A percentile compares a stretch with the other conserved stretches of the same genome.
Conservation (phyloP, 2,797 vertebrate species). For the Odontamblyopus rebecca region DNA sequence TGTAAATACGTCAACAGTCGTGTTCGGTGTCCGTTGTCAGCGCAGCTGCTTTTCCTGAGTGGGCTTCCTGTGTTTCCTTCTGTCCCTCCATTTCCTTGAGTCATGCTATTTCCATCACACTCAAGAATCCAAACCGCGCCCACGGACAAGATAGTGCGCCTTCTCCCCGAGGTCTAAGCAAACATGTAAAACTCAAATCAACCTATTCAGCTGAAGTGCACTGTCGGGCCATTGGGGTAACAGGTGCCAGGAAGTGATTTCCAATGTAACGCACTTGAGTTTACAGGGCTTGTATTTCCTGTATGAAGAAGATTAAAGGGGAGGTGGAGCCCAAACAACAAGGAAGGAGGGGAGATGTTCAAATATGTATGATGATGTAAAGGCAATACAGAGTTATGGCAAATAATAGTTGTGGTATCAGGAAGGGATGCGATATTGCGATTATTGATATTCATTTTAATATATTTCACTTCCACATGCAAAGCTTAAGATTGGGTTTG, state of each 20-base stretch:
- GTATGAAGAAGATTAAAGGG: slow-evolving; percentile 23
- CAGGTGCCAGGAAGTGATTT: slow-evolving; percentile 47
- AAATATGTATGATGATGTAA: too few species aligned
- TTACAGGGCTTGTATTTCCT: slow-evolving; percentile 31
- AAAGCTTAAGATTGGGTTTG: too few species aligned
- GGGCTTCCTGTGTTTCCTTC: slow-evolving; percentile 53
- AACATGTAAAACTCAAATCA: background rate
- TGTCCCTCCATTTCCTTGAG: slow-evolving; percentile 8
- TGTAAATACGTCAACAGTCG: background rate
- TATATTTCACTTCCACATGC: too few species aligned
- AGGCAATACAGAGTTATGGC: too few species aligned
- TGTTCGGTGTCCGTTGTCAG: slow-evolving; percentile 2
- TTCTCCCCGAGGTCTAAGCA: slow-evolving; percentile 9
- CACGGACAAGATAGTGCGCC: background rate
- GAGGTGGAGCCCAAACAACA: background rate
- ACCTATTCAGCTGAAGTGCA: slow-evolving; percentile 19
- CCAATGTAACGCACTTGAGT: slow-evolving; percentile 44
- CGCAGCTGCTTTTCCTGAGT: slow-evolving; percentile 55
- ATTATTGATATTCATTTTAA: too few species aligned
- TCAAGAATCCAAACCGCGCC: slow-evolving; percentile 10
- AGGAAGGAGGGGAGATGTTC: background rate
- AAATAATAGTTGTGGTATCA: too few species aligned
- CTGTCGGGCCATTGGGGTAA: slow-evolving; percentile 32
- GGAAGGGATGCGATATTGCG: too few species aligned
- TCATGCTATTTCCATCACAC: slow-evolving; percentile 18